These are phyloP conservation scores for Motacilla tschutschensis DNA, from an alignment of 2,113 vertebrate species.

Conservation along the genomic window DNA sequence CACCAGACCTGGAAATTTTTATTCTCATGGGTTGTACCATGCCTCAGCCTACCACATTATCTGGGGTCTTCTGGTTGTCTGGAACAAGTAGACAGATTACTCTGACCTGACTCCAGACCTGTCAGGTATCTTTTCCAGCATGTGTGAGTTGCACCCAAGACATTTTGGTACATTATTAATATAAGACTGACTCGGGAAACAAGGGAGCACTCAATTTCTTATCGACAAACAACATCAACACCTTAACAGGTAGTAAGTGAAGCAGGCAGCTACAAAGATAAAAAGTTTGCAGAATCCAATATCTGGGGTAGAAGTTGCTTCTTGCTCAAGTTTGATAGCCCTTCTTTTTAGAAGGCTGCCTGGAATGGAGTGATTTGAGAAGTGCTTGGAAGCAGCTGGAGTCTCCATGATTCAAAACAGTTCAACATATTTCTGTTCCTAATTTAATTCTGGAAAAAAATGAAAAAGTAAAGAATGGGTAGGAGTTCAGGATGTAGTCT, in stretches of 20 bases:
- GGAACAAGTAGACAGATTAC: background rate
- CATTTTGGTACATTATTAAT: background rate
- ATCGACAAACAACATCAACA: background rate
- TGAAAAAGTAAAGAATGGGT: background rate
- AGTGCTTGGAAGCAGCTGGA: background rate
- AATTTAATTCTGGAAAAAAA: background rate
- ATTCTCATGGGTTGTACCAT: background rate
- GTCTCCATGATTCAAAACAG: background rate
- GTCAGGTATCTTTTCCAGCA: background rate
- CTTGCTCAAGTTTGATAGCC: background rate
- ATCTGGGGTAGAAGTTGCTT: background rate
- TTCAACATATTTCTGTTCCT: background rate
- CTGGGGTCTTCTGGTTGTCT: background rate
- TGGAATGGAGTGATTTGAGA: background rate
- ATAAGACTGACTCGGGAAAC: background rate
- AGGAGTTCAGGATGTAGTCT: background rate
- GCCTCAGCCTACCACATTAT: background rate
- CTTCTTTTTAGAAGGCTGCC: background rate
- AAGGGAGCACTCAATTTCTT: background rate
- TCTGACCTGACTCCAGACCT: background rate
- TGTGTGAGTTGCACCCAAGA: background rate
- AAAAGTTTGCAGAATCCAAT: background rate
- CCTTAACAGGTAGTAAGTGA: background rate
- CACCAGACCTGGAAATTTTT: background rate
- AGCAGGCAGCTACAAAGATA: background rate